Conservation (phyloP, 2,113 vertebrate species). For the Nannospalax galili region DNA sequence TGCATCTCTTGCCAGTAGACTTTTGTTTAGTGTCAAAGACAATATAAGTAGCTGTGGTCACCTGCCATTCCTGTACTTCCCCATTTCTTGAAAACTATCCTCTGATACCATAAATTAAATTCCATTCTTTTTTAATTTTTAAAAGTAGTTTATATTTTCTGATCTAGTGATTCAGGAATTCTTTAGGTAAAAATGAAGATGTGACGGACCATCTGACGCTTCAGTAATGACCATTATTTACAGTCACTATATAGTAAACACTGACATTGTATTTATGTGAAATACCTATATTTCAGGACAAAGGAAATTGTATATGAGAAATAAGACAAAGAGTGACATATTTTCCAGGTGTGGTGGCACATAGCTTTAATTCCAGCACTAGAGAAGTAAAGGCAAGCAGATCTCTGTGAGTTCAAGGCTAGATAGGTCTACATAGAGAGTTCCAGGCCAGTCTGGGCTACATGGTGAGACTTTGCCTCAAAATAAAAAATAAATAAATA, state of each 20-base stretch:
- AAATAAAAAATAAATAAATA: no score
- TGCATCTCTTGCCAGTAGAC: not conserved
- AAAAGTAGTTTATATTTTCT: constrained; percentile 22
- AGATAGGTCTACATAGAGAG: no score
- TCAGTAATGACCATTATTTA: constrained; percentile 13
- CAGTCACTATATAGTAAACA: not conserved
- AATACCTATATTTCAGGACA: not conserved
- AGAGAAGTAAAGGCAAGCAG: no score
- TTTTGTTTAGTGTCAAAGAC: not conserved
- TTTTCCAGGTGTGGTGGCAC: no score
- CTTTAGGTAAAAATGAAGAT: constrained; percentile 3
- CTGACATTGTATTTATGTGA: not conserved
- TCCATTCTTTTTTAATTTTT: not conserved
- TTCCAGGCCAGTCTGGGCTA: no score
- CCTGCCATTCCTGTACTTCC: not conserved
- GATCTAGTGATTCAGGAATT: not conserved
- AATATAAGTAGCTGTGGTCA: not conserved
- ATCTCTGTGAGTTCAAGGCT: no score
- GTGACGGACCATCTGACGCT: not conserved
- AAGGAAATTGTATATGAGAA: not conserved
- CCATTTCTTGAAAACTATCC: not conserved
- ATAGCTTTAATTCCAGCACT: no score
- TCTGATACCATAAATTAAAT: constrained; percentile 16
- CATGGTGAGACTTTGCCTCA: no score
- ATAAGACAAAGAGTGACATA: not conserved